Conservation (phyloP, 2,797 vertebrate genomes). For the Takifugu ocellatus region DNA sequence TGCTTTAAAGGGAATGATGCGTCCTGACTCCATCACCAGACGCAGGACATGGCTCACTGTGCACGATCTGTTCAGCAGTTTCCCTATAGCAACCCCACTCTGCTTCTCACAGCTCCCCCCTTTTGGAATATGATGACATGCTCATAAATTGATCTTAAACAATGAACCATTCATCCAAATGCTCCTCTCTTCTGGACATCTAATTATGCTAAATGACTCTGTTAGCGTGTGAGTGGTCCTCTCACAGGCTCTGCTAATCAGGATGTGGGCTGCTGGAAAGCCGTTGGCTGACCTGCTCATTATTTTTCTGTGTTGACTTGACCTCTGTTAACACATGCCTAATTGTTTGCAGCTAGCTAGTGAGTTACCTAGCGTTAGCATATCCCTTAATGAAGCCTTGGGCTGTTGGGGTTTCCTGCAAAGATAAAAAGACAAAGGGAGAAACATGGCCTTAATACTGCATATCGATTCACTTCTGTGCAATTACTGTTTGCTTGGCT, state of each 20-base stretch:
- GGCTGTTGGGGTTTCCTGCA: slow-evolving; percentile 21
- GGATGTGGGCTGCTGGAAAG: slow-evolving; percentile 57
- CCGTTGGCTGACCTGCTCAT: slow-evolving; percentile 68
- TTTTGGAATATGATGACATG: slow-evolving; percentile 25
- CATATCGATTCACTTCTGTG: not conserved
- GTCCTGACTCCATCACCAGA: no score
- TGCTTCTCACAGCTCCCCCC: slow-evolving; percentile 1
- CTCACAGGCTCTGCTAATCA: slow-evolving; percentile 58
- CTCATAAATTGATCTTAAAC: slow-evolving; percentile 35
- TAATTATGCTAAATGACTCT: slow-evolving; percentile 67
- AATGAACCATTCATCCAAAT: slow-evolving; percentile 31
- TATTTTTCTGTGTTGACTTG: slow-evolving; percentile 58
- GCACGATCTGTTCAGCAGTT: no score
- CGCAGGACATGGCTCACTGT: no score
- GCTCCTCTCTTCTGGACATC: slow-evolving; percentile 50
- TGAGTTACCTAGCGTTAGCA: slow-evolving; percentile 30
- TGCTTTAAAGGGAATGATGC: no score
- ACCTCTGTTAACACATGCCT: slow-evolving; percentile 48
- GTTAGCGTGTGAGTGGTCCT: slow-evolving; percentile 46
- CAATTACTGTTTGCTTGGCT: not conserved
- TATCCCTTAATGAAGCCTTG: slow-evolving; percentile 20
- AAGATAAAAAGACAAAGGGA: not conserved
- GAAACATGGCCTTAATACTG: slow-evolving; percentile 7
- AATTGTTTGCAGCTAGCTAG: slow-evolving; percentile 51
- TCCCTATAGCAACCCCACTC: no score